Conservation (phyloP, 1,140 invertebrate species). For the Macrobrachium nipponense region DNA sequence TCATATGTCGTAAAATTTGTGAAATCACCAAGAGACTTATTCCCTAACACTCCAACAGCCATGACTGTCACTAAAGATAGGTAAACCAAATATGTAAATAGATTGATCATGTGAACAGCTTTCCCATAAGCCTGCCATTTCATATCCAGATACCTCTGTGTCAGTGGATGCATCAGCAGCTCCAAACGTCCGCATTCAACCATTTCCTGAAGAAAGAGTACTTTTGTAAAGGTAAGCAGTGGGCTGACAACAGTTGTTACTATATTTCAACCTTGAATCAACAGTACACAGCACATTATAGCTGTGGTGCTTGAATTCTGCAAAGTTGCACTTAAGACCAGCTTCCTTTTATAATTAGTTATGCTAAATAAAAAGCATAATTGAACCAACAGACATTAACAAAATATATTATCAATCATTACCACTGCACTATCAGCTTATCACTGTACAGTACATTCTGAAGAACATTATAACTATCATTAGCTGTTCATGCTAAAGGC, state of each 20-base stretch:
- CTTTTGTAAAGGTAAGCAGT: background rate
- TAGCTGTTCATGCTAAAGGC: too few relatives aligned
- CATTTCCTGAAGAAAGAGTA: conserved; percentile 71
- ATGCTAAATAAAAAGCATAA: too few relatives aligned
- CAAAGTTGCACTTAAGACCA: too few relatives aligned
- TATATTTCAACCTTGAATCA: background rate
- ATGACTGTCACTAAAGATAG: conserved; percentile 80
- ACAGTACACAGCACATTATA: too few relatives aligned
- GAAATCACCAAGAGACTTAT: background rate
- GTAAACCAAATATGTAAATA: conserved; percentile 81
- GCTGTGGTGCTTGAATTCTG: too few relatives aligned
- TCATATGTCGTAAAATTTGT: too few relatives aligned
- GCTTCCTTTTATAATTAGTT: too few relatives aligned
- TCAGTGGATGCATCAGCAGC: conserved; percentile 82
- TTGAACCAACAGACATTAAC: too few relatives aligned
- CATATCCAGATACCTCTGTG: conserved; percentile 84
- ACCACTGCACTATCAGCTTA: too few relatives aligned
- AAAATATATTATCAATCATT: too few relatives aligned
- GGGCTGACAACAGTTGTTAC: background rate
- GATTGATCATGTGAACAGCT: conserved; percentile 83
- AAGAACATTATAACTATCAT: too few relatives aligned
- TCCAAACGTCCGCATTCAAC: conserved; percentile 83
- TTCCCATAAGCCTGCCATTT: conserved; percentile 90
- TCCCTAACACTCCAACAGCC: conserved; percentile 64
- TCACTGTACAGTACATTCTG: too few relatives aligned